Percentiles rank a stretch among this genome's conserved stretches.
phyloP scores from a whole-genome alignment of 2,888 invertebrate genomes.

The Acleris emargana region DNA sequence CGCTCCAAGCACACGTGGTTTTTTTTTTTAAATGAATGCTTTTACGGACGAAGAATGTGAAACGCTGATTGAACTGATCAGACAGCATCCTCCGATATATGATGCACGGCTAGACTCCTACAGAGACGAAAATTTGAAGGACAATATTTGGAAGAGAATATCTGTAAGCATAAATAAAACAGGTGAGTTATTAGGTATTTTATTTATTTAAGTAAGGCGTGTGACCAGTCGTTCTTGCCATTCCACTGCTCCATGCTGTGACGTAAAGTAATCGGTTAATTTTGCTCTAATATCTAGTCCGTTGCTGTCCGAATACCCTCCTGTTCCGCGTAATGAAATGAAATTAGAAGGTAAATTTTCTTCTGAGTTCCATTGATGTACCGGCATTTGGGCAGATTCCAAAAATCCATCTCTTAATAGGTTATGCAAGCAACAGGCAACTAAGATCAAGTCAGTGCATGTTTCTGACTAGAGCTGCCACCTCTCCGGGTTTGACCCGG shows the following conservation, averaged over 20 bases:
- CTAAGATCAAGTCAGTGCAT: conserved; percentile 17
- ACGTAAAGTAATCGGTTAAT: conserved; percentile 18
- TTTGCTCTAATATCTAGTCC: conserved; percentile 34
- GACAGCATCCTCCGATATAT: conserved; percentile 9
- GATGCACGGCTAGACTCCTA: conserved; percentile 33
- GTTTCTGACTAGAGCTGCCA: background rate
- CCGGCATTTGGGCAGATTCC: conserved; percentile 34
- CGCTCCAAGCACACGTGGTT: conserved; percentile 23
- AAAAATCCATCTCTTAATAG: conserved; percentile 23
- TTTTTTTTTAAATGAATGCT: conserved; percentile 25
- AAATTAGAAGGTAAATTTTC: no score
- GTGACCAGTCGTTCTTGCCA: conserved; percentile 28
- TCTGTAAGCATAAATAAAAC: conserved; percentile 29
- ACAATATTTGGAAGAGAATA: conserved; percentile 33
- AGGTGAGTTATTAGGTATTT: conserved; percentile 21
- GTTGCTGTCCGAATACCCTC: conserved; percentile 36
- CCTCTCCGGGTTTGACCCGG: no score
- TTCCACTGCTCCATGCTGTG: conserved; percentile 27
- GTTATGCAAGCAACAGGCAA: conserved; percentile 23
- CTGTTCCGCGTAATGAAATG: conserved; percentile 26
- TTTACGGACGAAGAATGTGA: conserved; percentile 35
- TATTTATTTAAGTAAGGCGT: conserved; percentile 18
- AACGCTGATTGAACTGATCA: conserved; percentile 36
- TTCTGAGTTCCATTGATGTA: no score
- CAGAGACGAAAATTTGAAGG: conserved; percentile 22